Percentiles rank a stretch among this genome's conserved stretches.
Conservation (phyloP, 2,113 vertebrate species). For the Aspiorhynchus laticeps region DNA sequence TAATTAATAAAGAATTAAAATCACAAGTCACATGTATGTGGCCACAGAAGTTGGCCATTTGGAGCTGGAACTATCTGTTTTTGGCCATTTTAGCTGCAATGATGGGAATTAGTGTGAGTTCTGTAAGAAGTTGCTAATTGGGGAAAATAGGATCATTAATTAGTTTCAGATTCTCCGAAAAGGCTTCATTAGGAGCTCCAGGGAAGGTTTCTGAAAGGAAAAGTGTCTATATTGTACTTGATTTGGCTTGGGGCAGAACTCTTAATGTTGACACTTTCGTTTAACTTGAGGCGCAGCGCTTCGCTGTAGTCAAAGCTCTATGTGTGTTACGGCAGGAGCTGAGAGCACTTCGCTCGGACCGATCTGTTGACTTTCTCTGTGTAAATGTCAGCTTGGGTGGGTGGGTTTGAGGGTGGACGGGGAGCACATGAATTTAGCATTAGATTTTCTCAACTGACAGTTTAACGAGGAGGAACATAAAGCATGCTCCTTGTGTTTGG, state of each 20-base stretch:
- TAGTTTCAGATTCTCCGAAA: background rate
- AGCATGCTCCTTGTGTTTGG: slow-evolving; percentile 32
- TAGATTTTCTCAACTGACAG: slow-evolving; percentile 28
- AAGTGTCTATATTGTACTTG: slow-evolving; percentile 16
- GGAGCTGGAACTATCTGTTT: background rate
- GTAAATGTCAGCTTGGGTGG: slow-evolving; percentile 48
- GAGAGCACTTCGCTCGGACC: background rate
- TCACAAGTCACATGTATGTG: background rate
- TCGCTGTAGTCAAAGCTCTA: background rate
- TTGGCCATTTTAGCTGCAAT: background rate
- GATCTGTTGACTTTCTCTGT: slow-evolving; percentile 43
- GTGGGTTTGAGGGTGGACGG: background rate
- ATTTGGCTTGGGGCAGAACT: slow-evolving; percentile 3
- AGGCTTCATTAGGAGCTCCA: slow-evolving; percentile 10
- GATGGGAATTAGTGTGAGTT: background rate
- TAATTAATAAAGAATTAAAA: background rate
- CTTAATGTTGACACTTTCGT: background rate
- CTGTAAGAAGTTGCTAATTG: background rate
- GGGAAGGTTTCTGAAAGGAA: background rate
- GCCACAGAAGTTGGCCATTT: background rate
- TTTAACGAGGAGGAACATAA: slow-evolving; percentile 29
- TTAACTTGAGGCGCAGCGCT: background rate
- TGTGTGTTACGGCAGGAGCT: slow-evolving; percentile 15
- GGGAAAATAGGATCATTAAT: background rate
- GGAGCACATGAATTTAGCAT: slow-evolving; percentile 22